Conservation (phyloP, 2,888 invertebrate genomes). For the Nipponacmea schrenckii region DNA sequence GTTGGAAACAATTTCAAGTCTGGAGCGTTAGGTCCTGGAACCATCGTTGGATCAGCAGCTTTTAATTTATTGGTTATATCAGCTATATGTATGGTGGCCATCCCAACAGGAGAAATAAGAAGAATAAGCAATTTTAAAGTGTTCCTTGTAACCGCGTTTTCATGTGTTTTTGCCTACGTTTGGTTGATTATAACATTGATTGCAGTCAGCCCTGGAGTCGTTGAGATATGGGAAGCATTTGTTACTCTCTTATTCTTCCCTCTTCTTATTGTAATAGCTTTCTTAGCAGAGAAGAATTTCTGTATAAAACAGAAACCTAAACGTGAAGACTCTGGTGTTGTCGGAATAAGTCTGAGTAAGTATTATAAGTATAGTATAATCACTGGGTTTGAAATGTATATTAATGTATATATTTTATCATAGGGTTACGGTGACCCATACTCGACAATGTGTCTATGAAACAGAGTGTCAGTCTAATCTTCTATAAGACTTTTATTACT, state of each 20-base stretch:
- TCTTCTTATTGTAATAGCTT: slow-evolving; percentile 71
- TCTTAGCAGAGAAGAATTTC: slow-evolving; percentile 70
- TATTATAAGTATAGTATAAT: not conserved
- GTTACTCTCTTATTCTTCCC: slow-evolving; percentile 73
- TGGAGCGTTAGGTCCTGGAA: slow-evolving; percentile 72
- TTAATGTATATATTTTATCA: too few species aligned
- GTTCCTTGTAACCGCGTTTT: slow-evolving; percentile 66
- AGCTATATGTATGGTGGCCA: slow-evolving; percentile 71
- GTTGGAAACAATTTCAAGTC: slow-evolving; percentile 68
- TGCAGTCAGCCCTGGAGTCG: slow-evolving; percentile 62
- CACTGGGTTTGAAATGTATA: too few species aligned
- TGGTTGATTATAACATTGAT: slow-evolving; percentile 73
- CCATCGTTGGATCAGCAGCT: slow-evolving; percentile 74
- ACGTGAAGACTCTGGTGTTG: slow-evolving; percentile 48
- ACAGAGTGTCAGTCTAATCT: slow-evolving; percentile 25
- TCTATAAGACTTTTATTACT: slow-evolving; percentile 17
- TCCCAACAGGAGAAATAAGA: slow-evolving; percentile 69
- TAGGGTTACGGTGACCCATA: not conserved
- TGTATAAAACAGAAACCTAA: slow-evolving; percentile 52
- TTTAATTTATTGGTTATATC: slow-evolving; percentile 73
- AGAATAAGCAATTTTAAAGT: slow-evolving; percentile 69
- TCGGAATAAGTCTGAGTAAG: slow-evolving; percentile 56
- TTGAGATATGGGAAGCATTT: slow-evolving; percentile 74
- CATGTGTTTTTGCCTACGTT: slow-evolving; percentile 73
- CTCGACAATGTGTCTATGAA: not conserved